Evolutionary conservation across 2,113 vertebrate genomes (phyloP), one percentile per base, ranked within the genome.

Genomic region (Ictidomys tridecemlineatus): DNA sequence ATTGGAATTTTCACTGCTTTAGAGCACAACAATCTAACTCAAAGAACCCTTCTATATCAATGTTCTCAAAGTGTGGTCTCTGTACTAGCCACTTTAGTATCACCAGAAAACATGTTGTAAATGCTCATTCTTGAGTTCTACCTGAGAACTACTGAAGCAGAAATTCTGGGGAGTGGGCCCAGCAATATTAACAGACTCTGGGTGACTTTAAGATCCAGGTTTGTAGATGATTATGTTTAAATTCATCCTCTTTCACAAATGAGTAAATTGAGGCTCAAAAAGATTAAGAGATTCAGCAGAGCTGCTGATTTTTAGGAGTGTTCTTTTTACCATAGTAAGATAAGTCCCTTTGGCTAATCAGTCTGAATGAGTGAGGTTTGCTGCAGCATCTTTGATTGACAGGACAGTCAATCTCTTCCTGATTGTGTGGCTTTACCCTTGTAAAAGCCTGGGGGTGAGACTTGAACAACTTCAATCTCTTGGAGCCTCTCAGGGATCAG

Each of bases 401-500:
- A 85, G 90, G 79, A 17, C 42, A 28, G 95, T 94, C 96, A 92
- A 96, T 92, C n/a, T 16, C 67, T 87, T 70, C 89, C 72, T 88
- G 93, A 96, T 58, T 93, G 93, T 90, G 79, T 53, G 80, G 39
- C 80, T 95, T 95, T 88, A 53, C 79, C 87, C 84, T 93, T 74
- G 24, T 80, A 96, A 82, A 80, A 90, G 89, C 77, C 42, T 26
- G 1, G 56, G 93, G 92, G 73, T 91, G 94, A 96, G 87, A 89
- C 87, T 76, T 53, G 83, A 97, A 97, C 96, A 95, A 90, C 93
- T 97, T 97, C 96, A 98, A 97, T 98, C 97, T 98, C 86, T 92
- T 17, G 48, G 89, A 95, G 94, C 70, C 95, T 98, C 95, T 98
- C 95, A 96, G 96, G 93, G 97, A 98, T 97, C 98, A 97, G 95